A percentile compares a stretch with the other conserved stretches of the same genome.
Evolutionary conservation across 1,140 invertebrate genomes (phyloP).

Genomic region (Tenebrio molitor): DNA sequence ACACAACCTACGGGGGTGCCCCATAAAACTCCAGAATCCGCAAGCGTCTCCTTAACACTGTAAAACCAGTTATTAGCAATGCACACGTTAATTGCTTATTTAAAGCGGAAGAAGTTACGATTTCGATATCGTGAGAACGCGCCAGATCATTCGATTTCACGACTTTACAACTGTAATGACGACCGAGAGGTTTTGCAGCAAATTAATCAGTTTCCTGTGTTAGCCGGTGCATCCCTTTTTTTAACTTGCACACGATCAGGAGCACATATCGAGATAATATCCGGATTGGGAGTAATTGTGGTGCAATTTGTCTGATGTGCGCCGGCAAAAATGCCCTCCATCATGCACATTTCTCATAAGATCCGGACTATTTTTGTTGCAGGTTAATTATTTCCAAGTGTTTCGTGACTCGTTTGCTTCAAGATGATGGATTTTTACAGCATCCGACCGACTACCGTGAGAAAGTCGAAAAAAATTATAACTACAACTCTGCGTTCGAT

Average conservation of each 20-base stretch:
- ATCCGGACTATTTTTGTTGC: slow-evolving; percentile 29
- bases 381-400: slow-evolving; percentile 19
- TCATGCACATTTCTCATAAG: slow-evolving; percentile 25
- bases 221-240: neutral
- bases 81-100: slow-evolving; percentile 11
- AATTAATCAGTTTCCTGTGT: slow-evolving; percentile 8
- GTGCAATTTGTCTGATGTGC: neutral
- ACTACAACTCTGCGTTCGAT: neutral
- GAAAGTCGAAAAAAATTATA: slow-evolving; percentile 52
- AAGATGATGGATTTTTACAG: slow-evolving; percentile 40
- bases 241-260: neutral
- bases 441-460: slow-evolving; percentile 49
- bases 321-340: neutral
- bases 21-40: neutral
- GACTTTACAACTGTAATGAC: slow-evolving; percentile 38
- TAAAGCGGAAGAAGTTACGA: slow-evolving; percentile 4
- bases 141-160: slow-evolving; percentile 42
- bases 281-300: neutral
- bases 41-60: neutral
- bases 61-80: neutral
- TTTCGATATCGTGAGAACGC: slow-evolving; percentile 41
- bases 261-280: neutral
- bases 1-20: too few species aligned
- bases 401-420: slow-evolving; percentile 16
- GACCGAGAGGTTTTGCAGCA: slow-evolving; percentile 2